A percentile compares a stretch with the other conserved stretches of the same genome.
These are phyloP conservation scores for Amblyteles armatorius DNA, from an alignment of 2,888 invertebrate genomes.

Conservation along the genomic window DNA sequence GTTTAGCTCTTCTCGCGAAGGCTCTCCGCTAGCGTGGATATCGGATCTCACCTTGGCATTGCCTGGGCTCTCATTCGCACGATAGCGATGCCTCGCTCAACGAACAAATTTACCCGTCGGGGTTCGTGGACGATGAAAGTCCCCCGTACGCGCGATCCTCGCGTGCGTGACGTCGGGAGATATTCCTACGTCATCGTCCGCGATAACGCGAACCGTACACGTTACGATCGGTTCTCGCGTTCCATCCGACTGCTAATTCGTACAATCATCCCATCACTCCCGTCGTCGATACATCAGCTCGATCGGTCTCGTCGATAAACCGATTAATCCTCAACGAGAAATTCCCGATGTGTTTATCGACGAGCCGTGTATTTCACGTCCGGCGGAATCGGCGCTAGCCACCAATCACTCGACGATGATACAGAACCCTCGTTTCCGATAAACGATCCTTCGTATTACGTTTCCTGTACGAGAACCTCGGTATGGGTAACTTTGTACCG, in stretches of 20 bases:
- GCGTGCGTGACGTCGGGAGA: not conserved
- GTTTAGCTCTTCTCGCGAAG: not conserved
- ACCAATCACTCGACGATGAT: conserved; percentile 30
- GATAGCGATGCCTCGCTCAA: conserved; percentile 1
- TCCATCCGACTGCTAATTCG: conserved; percentile 1
- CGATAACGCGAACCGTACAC: not conserved
- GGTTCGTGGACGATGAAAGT: not conserved
- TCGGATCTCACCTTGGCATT: conserved; percentile 57
- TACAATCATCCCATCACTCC: not conserved
- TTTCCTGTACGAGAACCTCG: not conserved
- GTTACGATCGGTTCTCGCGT: not conserved
- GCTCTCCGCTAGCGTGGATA: not conserved
- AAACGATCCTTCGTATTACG: conserved; percentile 7
- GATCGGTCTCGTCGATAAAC: conserved; percentile 26
- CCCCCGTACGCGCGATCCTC: not conserved
- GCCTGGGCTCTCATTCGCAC: conserved; percentile 27
- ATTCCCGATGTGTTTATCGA: not conserved
- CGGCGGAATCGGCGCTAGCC: conserved; percentile 5
- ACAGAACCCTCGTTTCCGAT: conserved; percentile 10
- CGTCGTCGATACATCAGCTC: not conserved
- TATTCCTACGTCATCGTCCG: not conserved
- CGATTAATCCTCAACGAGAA: conserved; percentile 39
- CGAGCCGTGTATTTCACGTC: conserved; percentile 10
- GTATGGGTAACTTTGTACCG: not conserved
- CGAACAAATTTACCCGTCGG: not conserved